These are phyloP conservation scores for Metallyticus violacea DNA, from an alignment of 2,888 invertebrate genomes.

Conservation along the genomic window DNA sequence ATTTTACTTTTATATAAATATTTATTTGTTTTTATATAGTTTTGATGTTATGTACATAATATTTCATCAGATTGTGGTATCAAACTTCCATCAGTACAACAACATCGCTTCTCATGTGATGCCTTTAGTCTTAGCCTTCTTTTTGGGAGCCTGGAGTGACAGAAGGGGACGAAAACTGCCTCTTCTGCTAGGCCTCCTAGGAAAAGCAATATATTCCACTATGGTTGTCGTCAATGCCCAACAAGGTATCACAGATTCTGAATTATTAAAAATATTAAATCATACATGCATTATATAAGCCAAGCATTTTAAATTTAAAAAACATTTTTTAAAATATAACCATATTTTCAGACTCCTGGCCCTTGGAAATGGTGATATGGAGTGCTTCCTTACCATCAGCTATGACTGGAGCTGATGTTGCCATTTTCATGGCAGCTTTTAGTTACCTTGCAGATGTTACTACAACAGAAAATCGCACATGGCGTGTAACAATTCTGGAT, in stretches of 20 bases:
- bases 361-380: constrained; percentile 69
- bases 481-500: constrained; percentile 78
- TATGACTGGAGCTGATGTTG: constrained; percentile 73
- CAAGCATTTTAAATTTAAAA: too few relatives aligned
- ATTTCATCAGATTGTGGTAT: constrained; percentile 60
- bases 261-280: too few relatives aligned
- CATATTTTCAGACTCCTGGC: constrained; percentile 56
- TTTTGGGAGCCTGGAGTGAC: constrained; percentile 81
- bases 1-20: too few relatives aligned
- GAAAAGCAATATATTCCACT: constrained; percentile 71
- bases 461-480: constrained; percentile 64
- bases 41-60: neutral
- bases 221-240: constrained; percentile 71
- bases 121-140: constrained; percentile 73
- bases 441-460: constrained; percentile 80
- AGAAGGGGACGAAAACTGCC: constrained; percentile 73
- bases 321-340: too few relatives aligned
- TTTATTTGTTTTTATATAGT: neutral
- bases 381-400: constrained; percentile 75
- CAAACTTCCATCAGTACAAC: constrained; percentile 76
- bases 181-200: constrained; percentile 66
- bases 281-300: too few relatives aligned
- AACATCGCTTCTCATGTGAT: constrained; percentile 69
- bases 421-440: constrained; percentile 76
- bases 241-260: constrained; percentile 46